These are phyloP conservation scores for Trachelus iudaicus DNA, from an alignment of 2,888 invertebrate species.

Conservation along the genomic window DNA sequence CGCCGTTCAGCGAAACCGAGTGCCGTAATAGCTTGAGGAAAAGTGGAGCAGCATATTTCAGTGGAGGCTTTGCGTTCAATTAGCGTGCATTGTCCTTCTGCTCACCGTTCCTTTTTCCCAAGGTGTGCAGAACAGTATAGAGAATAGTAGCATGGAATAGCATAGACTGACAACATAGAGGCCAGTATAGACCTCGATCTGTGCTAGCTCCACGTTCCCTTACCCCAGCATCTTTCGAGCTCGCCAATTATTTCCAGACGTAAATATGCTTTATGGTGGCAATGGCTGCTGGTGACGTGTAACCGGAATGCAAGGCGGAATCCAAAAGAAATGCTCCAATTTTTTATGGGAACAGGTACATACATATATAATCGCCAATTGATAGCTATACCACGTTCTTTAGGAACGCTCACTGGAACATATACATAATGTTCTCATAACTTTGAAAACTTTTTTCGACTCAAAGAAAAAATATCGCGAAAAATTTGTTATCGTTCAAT, in stretches of 20 bases:
- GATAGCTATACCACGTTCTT: background rate
- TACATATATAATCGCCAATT: background rate
- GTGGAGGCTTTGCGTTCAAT: constrained; percentile 1
- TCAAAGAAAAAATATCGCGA: too few relatives aligned
- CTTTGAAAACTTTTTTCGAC: background rate
- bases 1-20: background rate
- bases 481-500: too few relatives aligned
- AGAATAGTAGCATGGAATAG: background rate
- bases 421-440: background rate
- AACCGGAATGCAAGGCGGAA: background rate
- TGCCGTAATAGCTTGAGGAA: background rate
- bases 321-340: background rate
- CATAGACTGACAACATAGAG: background rate
- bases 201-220: background rate
- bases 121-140: background rate
- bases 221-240: background rate
- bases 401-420: background rate
- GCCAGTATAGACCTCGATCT: background rate
- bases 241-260: background rate
- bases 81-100: constrained; percentile 4
- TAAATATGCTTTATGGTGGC: constrained; percentile 1
- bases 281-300: background rate
- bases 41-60: background rate
- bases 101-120: constrained; percentile 1
- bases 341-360: background rate